phyloP scores from a whole-genome alignment of 1,140 invertebrate genomes.

The Megalopta genalis region DNA sequence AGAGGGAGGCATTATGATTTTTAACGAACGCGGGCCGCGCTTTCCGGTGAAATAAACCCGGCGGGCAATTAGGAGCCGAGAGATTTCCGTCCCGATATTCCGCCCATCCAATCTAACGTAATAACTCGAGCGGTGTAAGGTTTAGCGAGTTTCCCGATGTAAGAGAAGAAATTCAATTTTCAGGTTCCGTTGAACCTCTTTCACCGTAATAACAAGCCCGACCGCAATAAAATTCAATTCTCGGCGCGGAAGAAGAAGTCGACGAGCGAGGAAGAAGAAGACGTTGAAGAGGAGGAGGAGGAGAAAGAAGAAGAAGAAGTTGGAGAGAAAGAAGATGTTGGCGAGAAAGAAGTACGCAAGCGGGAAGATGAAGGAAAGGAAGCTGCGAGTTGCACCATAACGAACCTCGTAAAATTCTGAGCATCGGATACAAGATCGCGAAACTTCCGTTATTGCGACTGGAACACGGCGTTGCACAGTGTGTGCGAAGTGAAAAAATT shows the following conservation, averaged over 20 bases:
- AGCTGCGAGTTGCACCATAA: background rate
- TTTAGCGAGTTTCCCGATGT: constrained; percentile 15
- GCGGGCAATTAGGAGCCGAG: constrained; percentile 47
- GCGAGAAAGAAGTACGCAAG: too few species aligned
- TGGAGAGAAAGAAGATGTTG: too few species aligned
- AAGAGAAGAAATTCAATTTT: constrained; percentile 34
- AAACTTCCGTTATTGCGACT: background rate
- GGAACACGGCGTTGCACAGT: too few species aligned
- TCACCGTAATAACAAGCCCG: background rate
- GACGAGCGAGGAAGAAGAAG: background rate
- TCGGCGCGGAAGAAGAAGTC: background rate
- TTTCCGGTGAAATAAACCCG: constrained; percentile 40
- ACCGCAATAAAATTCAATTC: background rate
- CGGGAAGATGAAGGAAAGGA: too few species aligned
- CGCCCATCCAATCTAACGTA: constrained; percentile 52
- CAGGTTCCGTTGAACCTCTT: constrained; percentile 18
- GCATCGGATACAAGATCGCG: background rate
- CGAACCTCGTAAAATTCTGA: background rate
- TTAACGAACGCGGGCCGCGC: constrained; percentile 46
- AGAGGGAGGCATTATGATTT: constrained; percentile 47
- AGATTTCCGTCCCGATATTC: constrained; percentile 53
- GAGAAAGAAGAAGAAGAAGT: too few species aligned
- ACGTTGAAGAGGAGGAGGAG: too few species aligned
- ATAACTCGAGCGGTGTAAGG: constrained; percentile 34
- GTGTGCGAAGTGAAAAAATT: too few species aligned